A percentile compares a stretch with the other conserved stretches of the same genome.
Evolutionary conservation across 2,113 vertebrate genomes (phyloP).

Genomic region (Tricholaema leucomelas): DNA sequence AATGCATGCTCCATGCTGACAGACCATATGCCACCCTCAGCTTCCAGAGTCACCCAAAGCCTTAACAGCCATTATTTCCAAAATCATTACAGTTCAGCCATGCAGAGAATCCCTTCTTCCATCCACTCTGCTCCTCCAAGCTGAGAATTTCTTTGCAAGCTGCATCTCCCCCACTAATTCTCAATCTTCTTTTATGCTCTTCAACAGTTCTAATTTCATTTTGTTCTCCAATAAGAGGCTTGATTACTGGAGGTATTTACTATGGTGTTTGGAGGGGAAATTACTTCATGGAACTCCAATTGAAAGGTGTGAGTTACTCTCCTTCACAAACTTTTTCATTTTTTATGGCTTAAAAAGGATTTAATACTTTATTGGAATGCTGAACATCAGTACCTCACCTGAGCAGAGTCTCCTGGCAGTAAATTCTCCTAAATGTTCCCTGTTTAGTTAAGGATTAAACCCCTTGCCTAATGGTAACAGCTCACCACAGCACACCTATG

Average conservation of each 20-base stretch:
- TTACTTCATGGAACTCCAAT: background rate
- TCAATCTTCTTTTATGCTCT: background rate
- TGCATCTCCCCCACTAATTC: background rate
- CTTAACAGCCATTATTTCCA: conserved; percentile 24
- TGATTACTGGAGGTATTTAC: background rate
- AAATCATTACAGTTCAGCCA: conserved; percentile 44
- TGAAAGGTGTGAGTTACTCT: background rate
- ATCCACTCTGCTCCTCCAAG: background rate
- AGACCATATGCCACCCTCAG: conserved; percentile 5
- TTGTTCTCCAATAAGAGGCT: background rate
- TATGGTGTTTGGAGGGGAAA: background rate
- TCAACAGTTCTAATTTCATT: background rate
- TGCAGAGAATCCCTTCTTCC: conserved; percentile 4
- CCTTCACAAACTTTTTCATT: background rate
- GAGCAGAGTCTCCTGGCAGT: background rate
- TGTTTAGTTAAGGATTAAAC: conserved; percentile 45
- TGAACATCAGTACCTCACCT: background rate
- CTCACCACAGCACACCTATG: background rate
- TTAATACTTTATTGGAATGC: conserved; percentile 13
- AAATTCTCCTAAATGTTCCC: conserved; percentile 40
- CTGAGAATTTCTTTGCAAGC: background rate
- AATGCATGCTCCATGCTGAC: conserved; percentile 8
- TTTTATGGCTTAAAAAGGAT: conserved; percentile 31
- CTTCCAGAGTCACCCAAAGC: conserved; percentile 21
- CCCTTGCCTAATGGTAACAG: background rate